These are phyloP conservation scores for Latrodectus geometricus DNA, from an alignment of 1,140 invertebrate species.

Conservation along the genomic window DNA sequence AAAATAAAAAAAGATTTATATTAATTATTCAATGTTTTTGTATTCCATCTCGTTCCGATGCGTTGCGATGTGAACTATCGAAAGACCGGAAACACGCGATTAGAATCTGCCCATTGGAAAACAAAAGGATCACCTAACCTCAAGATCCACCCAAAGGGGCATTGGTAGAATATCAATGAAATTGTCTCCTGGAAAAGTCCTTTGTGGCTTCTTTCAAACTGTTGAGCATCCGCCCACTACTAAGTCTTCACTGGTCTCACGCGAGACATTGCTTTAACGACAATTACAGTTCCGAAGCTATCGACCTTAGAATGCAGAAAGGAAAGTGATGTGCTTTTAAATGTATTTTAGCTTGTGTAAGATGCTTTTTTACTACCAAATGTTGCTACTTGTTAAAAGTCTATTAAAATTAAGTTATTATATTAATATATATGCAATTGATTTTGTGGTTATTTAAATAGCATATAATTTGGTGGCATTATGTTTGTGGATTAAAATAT, in stretches of 20 bases:
- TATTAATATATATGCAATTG: too few species aligned
- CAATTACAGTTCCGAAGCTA: too few species aligned
- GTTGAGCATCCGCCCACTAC: background rate
- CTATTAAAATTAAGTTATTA: too few species aligned
- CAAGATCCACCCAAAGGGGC: slow-evolving; percentile 25
- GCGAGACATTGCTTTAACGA: too few species aligned
- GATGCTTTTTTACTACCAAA: background rate
- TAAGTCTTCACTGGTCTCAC: slow-evolving; percentile 23
- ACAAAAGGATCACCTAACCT: slow-evolving; percentile 46
- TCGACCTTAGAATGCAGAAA: too few species aligned
- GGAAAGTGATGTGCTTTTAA: too few species aligned
- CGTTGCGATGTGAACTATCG: slow-evolving; percentile 16
- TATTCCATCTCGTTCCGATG: slow-evolving; percentile 9
- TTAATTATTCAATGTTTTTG: slow-evolving; percentile 27
- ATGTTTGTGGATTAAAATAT: too few species aligned
- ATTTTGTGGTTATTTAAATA: too few species aligned
- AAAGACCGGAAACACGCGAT: slow-evolving; percentile 46
- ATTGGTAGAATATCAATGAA: slow-evolving; percentile 41
- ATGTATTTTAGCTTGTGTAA: background rate
- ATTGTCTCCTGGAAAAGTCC: slow-evolving; percentile 26
- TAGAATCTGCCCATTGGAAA: slow-evolving; percentile 27
- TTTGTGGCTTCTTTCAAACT: slow-evolving; percentile 7
- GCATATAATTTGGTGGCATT: too few species aligned
- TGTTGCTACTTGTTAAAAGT: too few species aligned
- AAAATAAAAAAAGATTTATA: background rate